Base-by-base conservation (phyloP, 2,797 vertebrate genomes). In the Scomberomorus guttatus region DNA sequence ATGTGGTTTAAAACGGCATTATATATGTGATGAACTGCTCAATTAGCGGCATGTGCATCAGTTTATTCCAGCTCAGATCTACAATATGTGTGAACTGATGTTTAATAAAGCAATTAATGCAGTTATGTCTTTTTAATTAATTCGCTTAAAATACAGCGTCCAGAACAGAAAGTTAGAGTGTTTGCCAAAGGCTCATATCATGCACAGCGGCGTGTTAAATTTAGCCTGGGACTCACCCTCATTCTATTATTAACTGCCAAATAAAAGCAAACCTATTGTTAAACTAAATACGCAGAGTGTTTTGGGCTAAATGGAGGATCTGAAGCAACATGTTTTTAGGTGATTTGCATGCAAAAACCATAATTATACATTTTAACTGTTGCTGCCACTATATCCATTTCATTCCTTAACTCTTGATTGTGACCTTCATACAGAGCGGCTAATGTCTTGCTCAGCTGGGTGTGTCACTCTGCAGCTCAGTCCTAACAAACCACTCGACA, bases 391-490 rank as follows among this genome's bases (percentile, higher is more conserved):
- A 15, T 42, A 50, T 37, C 13, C 9, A 48, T 25, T 15, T 69
- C 14, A 55, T 32, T 67, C 9, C 20, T 7, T 61, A 32, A 1
- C 17, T 18, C 14, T 64, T 72, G 48, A 61, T 54, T 42, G 29
- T 6, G 51, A 64, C n/a, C 51, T 11, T 69, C n/a, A 54, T 0
- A 44, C 10, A 17, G 42, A 44, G 32, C 65, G 82, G 66, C 63
- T 80, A 46, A 73, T 63, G 55, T 44, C 27, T 69, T 42, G 60
- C 27, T 85, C 39, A 34, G 46, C 27, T 63, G 51, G 66, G 63
- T 42, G 82, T 82, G 84, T 87, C 69, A 12, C 72, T 55, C 59
- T 68, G 79, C 65, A 75, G 74, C 66, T 72, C 12, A 15, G 50
- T 20, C 15, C 13, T 46, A 44, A 77, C 54, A 56, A 74, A 27